Base-by-base conservation (phyloP, 2,797 vertebrate species). In the Ciconia nigra region DNA sequence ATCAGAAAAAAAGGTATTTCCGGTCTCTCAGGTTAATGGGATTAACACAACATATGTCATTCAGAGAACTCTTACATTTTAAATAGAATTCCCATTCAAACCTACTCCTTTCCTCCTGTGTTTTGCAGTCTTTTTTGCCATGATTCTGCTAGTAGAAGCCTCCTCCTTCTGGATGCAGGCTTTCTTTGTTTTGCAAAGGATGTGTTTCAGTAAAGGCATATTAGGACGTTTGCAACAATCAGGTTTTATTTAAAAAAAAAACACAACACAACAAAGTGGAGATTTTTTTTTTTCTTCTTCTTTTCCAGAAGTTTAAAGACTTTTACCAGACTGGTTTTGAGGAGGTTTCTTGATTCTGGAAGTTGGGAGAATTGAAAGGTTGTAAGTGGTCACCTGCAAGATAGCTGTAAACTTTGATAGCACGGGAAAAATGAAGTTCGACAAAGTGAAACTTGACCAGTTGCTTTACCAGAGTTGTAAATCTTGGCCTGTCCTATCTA, bases 11-110 rank as follows among this genome's bases (percentile, higher is more conserved):
- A 67, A 67, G 20, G 6, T 81, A 83, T 42, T 87, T 87, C 14
- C 13, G 20, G 17, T 91, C 69, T 82, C 54, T 76, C 24, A 67
- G 44, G 33, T 87, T 92, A 96, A 93, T 85, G 54, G 15, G 92
- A 84, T 96, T 93, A 85, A 80, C 74, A 44, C n/a, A 70, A 63
- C 62, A 39, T 70, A 26, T 65, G 33, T 80, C 46, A 72, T 94
- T 93, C 76, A 93, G 85, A 89, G 52, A 91, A 82, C 7, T 95
- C 61, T 58, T 87, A 70, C 62, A 84, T 81, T 77, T 93, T 89
- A 93, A 95, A 81, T 76, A 73, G 49, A 79, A 63, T 76, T 90
- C 55, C 80, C 55, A 2, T 91, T 94, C 37, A 92, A 73, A 67
- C 15, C 3, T 62, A 37, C 7, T 88, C 35, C 16, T 72, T 90